These are phyloP conservation scores for Ciconia boyciana DNA, from an alignment of 2,113 vertebrate genomes.

Conservation along the genomic window DNA sequence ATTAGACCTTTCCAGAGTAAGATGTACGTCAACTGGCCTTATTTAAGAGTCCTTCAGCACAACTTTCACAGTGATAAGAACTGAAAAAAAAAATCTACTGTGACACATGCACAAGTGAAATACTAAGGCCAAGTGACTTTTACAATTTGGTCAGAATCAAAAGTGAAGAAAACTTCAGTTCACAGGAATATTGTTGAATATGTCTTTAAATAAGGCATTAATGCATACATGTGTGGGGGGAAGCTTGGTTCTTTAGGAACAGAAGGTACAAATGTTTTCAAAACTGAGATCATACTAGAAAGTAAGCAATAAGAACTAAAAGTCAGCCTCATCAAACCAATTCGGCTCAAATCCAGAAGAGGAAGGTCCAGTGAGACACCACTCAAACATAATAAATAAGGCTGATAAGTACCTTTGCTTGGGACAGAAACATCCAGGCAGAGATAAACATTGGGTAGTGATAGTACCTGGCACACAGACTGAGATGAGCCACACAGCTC, in stretches of 20 bases:
- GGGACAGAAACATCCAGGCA: not conserved
- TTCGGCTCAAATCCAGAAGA: not conserved
- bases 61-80: not conserved
- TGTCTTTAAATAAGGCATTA: not conserved
- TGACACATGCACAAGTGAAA: not conserved
- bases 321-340: not conserved
- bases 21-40: not conserved
- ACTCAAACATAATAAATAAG: not conserved
- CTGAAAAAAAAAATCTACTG: rapidly evolving
- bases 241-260: not conserved
- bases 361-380: not conserved
- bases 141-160: not conserved
- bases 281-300: not conserved
- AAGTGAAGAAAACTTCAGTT: not conserved
- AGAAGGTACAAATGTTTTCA: not conserved
- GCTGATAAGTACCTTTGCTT: not conserved
- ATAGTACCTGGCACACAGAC: not conserved
- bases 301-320: not conserved
- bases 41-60: not conserved
- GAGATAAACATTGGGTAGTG: not conserved
- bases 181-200: not conserved
- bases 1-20: not conserved
- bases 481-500: rapidly evolving
- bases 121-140: not conserved
- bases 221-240: too few relatives aligned